phyloP scores from a whole-genome alignment of 2,113 vertebrate genomes.

The Conger conger region DNA sequence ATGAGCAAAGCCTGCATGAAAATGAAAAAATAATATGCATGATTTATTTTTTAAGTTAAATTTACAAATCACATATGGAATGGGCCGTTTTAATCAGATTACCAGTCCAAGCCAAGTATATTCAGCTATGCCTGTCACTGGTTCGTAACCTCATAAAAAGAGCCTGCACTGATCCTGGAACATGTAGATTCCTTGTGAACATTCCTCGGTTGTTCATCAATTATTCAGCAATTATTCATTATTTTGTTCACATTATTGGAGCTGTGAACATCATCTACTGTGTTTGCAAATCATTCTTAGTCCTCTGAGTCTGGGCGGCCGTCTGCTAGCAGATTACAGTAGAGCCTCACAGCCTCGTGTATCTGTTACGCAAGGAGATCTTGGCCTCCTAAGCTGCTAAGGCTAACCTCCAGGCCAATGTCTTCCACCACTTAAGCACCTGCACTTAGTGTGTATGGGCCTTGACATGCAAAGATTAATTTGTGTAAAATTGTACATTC shows the following conservation, averaged over 20 bases:
- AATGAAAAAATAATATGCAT: not conserved
- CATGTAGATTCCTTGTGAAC: not conserved
- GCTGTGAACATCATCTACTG: not conserved
- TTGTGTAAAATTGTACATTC: not conserved
- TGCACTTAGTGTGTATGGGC: not conserved
- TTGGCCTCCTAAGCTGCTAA: not conserved
- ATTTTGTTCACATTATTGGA: not conserved
- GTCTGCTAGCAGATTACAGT: not conserved
- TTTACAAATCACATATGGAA: too few relatives aligned
- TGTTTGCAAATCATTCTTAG: not conserved
- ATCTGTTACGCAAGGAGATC: not conserved
- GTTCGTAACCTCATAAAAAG: too few relatives aligned
- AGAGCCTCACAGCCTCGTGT: not conserved
- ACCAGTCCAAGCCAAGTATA: too few relatives aligned
- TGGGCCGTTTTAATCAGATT: too few relatives aligned
- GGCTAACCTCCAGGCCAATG: not conserved
- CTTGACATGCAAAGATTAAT: not conserved
- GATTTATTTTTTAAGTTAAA: too few relatives aligned
- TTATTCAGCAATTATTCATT: too few relatives aligned
- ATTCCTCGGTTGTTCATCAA: too few relatives aligned
- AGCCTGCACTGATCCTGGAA: not conserved
- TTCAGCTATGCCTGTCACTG: too few relatives aligned
- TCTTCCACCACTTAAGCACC: not conserved
- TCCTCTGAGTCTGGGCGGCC: not conserved
- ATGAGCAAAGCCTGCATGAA: too few relatives aligned